Conservation (phyloP, 2,113 vertebrate genomes). For the Gambusia holbrooki region DNA sequence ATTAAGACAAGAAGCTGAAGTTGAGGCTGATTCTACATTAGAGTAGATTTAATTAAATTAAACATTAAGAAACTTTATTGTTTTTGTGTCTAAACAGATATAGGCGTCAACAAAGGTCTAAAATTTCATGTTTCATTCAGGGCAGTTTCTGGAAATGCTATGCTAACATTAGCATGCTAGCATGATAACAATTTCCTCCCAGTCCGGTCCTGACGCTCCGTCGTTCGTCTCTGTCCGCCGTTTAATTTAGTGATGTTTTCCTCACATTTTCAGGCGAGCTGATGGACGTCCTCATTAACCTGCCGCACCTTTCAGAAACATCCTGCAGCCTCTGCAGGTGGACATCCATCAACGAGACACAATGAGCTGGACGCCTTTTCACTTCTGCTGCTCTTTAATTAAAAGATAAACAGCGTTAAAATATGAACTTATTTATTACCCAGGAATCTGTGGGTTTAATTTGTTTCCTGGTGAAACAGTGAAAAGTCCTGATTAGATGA, state of each 20-base stretch:
- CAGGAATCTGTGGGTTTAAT: not conserved
- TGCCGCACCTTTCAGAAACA: not conserved
- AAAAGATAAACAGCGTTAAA: not conserved
- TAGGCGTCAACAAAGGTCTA: not conserved
- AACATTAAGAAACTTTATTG: too few relatives aligned
- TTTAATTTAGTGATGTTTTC: too few relatives aligned
- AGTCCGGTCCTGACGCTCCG: too few relatives aligned
- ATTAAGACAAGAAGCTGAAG: too few relatives aligned
- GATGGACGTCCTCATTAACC: slow-evolving; percentile 5
- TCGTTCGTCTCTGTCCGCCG: too few relatives aligned
- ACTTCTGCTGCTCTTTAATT: not conserved
- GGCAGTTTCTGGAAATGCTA: not conserved
- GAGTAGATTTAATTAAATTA: too few relatives aligned
- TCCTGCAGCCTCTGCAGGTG: not conserved
- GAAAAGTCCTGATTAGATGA: not conserved
- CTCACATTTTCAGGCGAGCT: not conserved
- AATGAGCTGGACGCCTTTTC: not conserved
- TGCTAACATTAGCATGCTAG: not conserved
- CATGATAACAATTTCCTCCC: too few relatives aligned
- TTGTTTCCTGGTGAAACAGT: not conserved
- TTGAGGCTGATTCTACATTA: too few relatives aligned
- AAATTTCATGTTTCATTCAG: not conserved
- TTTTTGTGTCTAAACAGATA: not conserved
- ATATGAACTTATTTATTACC: not conserved
- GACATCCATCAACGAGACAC: not conserved